Base-by-base conservation (phyloP, 2,113 vertebrate genomes). In the Sardina pilchardus region DNA sequence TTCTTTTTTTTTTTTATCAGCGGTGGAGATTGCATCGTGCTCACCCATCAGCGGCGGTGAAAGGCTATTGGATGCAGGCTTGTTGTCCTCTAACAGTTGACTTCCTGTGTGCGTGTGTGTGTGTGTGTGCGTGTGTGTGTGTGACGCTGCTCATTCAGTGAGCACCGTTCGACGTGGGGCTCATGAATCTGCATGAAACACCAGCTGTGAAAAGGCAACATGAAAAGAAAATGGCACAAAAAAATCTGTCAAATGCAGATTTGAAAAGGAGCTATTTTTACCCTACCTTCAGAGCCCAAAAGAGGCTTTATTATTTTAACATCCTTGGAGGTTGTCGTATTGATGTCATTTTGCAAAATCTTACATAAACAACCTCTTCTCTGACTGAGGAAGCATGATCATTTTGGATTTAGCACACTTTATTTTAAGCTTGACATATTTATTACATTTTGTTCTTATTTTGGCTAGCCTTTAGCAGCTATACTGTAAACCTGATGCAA, bases 181-280 rank as follows among this genome's bases (percentile, higher is more conserved):
- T 34, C 71, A 36, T 36, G 39, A 78, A 78, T 78, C 34, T 17
- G 71, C 34, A 78, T 34, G 14, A 78, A 75, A 16, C 26, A 12
- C 9, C 67, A 75, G 67, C 67, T 75, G 67, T 36, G 3, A 34
- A 6, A 36, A 36, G 71, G 34, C 26, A 78, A 36, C 30, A 78
- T 36, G 71, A 78, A 78, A 75, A 67, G 59, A 67, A 67, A 67
- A 30, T 3, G n/a, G 63, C n/a, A 67, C 56, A 67, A n/a, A n/a
- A 6, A 67, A 12, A 67, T 30, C 8, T 67, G 63, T 67, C 63
- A 67, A 26, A 67, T 67, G 63, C 63, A 67, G n/a, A 67, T 30
- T 30, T 67, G 63, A 67, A 67, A 30, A 30, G 63, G n/a, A 67
- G n/a, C 63, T 67, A 30, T 67, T 67, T 67, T 30, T 78, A 5